A percentile compares a stretch with the other conserved stretches of the same genome.
These are phyloP conservation scores for Caenorhabditis latens DNA, from an alignment of 1,140 invertebrate genomes.

Conservation along the genomic window DNA sequence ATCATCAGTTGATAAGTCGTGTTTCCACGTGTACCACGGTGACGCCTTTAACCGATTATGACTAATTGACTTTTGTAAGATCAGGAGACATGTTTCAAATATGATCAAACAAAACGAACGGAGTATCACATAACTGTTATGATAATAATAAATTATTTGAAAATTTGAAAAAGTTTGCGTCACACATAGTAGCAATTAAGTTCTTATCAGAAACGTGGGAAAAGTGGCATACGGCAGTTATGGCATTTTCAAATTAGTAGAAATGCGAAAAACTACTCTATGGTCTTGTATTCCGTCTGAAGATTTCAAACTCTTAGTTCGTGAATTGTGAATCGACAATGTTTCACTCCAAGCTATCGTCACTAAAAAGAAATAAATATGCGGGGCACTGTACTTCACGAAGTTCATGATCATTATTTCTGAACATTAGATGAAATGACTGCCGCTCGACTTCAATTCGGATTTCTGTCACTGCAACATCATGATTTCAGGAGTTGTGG, in stretches of 20 bases:
- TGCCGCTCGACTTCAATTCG: no score
- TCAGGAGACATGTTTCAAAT: neutral
- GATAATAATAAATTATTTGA: neutral
- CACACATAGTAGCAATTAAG: neutral
- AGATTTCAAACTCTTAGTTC: no score
- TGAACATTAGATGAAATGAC: no score
- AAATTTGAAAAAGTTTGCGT: neutral
- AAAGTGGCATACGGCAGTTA: neutral
- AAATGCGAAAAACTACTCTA: no score
- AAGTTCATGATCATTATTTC: no score
- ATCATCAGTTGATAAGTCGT: conserved; percentile 23
- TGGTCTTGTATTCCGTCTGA: no score
- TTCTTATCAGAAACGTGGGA: conserved; percentile 3
- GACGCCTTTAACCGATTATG: conserved; percentile 22
- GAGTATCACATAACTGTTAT: no score
- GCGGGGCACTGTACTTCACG: no score
- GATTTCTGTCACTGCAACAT: no score
- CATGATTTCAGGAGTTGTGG: neutral
- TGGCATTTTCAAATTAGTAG: neutral
- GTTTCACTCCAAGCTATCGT: no score
- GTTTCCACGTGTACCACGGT: conserved; percentile 15
- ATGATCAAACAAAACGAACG: neutral
- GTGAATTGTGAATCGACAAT: no score
- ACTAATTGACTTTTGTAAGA: conserved; percentile 17
- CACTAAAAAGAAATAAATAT: no score